phyloP scores from a whole-genome alignment of 2,888 invertebrate species.

The Scrobipalpa costella region DNA sequence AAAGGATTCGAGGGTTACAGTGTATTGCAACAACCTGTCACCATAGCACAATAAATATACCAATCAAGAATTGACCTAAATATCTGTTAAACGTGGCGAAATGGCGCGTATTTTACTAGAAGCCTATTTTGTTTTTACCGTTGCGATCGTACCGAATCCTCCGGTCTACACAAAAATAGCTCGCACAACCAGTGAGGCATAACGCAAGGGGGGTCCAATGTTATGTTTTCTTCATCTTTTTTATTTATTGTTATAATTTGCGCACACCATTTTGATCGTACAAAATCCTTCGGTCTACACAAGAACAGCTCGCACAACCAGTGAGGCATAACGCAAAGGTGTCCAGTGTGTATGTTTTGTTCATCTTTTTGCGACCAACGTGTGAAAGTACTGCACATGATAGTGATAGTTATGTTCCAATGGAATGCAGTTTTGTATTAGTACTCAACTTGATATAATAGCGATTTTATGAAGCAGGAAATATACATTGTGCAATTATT shows the following conservation, averaged over 20 bases:
- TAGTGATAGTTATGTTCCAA: constrained; percentile 1
- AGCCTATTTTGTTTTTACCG: no score
- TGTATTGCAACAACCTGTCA: no score
- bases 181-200: neutral
- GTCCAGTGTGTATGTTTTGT: constrained; percentile 12
- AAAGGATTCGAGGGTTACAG: no score
- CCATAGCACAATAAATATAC: no score
- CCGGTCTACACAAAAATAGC: no score
- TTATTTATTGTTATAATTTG: neutral
- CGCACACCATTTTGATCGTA: neutral
- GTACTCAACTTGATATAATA: neutral
- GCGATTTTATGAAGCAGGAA: neutral
- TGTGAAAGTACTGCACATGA: constrained; percentile 18
- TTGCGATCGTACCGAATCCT: no score
- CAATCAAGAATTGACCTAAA: no score
- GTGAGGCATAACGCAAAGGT: constrained; percentile 11
- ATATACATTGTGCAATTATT: no score
- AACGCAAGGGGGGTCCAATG: constrained; percentile 7
- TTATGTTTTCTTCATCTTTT: no score
- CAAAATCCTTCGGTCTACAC: constrained; percentile 11
- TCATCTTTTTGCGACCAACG: constrained; percentile 12
- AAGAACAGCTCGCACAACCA: neutral
- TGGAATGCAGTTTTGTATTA: constrained; percentile 5
- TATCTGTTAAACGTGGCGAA: no score
- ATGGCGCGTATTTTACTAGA: no score